These are phyloP conservation scores for Drosophila kikkawai DNA, from an alignment of 1,140 invertebrate species.

Conservation along the genomic window DNA sequence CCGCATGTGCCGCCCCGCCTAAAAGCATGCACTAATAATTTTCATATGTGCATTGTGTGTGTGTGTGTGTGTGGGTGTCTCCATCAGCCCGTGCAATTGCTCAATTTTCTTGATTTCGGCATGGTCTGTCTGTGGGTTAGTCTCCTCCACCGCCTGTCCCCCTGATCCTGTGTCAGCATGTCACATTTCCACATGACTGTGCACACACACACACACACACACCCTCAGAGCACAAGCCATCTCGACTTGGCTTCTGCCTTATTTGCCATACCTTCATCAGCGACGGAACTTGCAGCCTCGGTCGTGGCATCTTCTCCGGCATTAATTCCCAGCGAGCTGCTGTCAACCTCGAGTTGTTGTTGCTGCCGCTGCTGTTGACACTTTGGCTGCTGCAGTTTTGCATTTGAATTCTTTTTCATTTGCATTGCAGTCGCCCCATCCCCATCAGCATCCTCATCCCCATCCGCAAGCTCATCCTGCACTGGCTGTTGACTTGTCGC, in stretches of 20 bases:
- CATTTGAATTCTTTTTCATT: slow-evolving; percentile 79
- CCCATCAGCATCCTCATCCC: slow-evolving; percentile 7
- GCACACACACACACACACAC: slow-evolving; percentile 42
- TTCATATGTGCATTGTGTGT: slow-evolving; percentile 75
- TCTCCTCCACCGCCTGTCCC: slow-evolving; percentile 6
- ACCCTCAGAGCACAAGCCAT: slow-evolving; percentile 12
- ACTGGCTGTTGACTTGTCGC: slow-evolving; percentile 64
- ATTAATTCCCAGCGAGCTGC: slow-evolving; percentile 78
- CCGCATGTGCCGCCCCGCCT: slow-evolving; percentile 65
- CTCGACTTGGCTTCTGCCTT: slow-evolving; percentile 61
- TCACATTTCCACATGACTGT: slow-evolving; percentile 71
- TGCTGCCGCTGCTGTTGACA: slow-evolving; percentile 54
- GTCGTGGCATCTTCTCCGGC: slow-evolving; percentile 65
- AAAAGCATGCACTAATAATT: slow-evolving; percentile 81
- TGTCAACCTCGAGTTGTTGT: slow-evolving; percentile 53
- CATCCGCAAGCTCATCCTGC: slow-evolving; percentile 13
- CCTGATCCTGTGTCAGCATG: slow-evolving; percentile 48
- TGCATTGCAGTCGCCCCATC: slow-evolving; percentile 49
- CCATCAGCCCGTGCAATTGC: slow-evolving; percentile 64
- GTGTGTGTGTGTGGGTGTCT: neutral
- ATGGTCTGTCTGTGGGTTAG: slow-evolving; percentile 63
- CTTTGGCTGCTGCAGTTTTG: slow-evolving; percentile 70
- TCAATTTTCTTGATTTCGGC: slow-evolving; percentile 79
- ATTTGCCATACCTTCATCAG: slow-evolving; percentile 84
- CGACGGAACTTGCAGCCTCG: slow-evolving; percentile 62